Conservation (phyloP, 2,888 invertebrate species). For the Hymenopus coronatus region DNA sequence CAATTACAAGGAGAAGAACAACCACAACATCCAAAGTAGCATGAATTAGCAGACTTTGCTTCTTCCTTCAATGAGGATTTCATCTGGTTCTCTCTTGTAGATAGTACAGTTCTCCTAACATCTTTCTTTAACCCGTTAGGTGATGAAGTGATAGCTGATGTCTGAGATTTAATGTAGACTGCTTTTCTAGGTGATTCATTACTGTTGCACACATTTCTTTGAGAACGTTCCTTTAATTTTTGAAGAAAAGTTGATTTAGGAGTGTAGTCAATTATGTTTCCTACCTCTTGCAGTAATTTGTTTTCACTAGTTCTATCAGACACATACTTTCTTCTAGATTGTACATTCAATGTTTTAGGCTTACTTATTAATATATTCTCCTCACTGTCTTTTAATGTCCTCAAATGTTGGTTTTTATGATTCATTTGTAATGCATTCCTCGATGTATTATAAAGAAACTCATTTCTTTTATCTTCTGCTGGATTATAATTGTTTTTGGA, state of each 20-base stretch:
- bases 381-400: not conserved
- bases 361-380: not conserved
- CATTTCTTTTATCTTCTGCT: not conserved
- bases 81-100: not conserved
- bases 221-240: slow-evolving; percentile 22
- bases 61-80: not conserved
- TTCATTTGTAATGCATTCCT: not conserved
- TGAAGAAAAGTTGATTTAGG: slow-evolving; percentile 29
- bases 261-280: slow-evolving; percentile 25
- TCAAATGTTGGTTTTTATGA: not conserved
- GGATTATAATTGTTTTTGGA: not conserved
- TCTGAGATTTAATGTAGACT: not conserved
- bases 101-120: not conserved
- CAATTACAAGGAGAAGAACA: too few species aligned
- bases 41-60: not conserved
- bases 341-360: not conserved
- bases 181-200: not conserved
- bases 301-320: not conserved
- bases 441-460: not conserved
- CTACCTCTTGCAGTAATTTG: slow-evolving; percentile 12
- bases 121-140: not conserved
- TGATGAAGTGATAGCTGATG: not conserved
- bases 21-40: not conserved
- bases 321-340: not conserved
- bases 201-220: not conserved